A percentile compares a stretch with the other conserved stretches of the same genome.
phyloP scores from a whole-genome alignment of 1,140 invertebrate genomes.

The Achatina immaculata region DNA sequence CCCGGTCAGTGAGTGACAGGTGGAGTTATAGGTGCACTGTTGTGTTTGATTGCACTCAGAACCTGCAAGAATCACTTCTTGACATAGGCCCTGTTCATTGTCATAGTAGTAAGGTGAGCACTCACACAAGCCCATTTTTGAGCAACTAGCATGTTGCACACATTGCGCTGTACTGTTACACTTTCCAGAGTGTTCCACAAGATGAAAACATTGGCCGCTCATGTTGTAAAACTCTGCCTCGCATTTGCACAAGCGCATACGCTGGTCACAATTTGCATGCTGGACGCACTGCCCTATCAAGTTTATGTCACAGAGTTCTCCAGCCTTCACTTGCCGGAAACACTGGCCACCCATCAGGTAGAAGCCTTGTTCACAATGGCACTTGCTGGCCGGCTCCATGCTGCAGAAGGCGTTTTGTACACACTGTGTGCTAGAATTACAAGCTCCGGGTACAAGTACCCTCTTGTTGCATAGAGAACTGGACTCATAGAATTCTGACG shows the following conservation, averaged over 20 bases:
- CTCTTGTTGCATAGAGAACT: conserved; percentile 10
- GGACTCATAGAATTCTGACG: conserved; percentile 18
- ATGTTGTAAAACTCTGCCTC: conserved; percentile 36
- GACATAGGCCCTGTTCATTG: conserved; percentile 14
- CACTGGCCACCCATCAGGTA: conserved; percentile 33
- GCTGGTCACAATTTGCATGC: conserved; percentile 31
- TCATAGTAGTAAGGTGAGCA: conserved; percentile 28
- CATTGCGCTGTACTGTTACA: conserved; percentile 29
- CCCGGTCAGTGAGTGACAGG: not conserved
- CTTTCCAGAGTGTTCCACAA: not conserved
- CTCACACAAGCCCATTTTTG: conserved; percentile 18
- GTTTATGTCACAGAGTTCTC: conserved; percentile 10
- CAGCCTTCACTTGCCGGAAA: conserved; percentile 19
- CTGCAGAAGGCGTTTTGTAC: conserved; percentile 11
- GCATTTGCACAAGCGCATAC: conserved; percentile 32
- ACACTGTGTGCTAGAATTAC: conserved; percentile 34
- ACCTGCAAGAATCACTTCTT: not conserved
- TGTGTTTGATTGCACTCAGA: conserved; percentile 2
- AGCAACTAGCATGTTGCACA: conserved; percentile 32
- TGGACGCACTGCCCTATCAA: conserved; percentile 38
- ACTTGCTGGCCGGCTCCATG: not conserved
- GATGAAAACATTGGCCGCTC: conserved; percentile 5
- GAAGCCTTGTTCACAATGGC: conserved; percentile 33
- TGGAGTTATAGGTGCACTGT: conserved; percentile 15
- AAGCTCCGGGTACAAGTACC: conserved; percentile 22